phyloP scores from a whole-genome alignment of 2,888 invertebrate species.

The Diaprepes abbreviatus region DNA sequence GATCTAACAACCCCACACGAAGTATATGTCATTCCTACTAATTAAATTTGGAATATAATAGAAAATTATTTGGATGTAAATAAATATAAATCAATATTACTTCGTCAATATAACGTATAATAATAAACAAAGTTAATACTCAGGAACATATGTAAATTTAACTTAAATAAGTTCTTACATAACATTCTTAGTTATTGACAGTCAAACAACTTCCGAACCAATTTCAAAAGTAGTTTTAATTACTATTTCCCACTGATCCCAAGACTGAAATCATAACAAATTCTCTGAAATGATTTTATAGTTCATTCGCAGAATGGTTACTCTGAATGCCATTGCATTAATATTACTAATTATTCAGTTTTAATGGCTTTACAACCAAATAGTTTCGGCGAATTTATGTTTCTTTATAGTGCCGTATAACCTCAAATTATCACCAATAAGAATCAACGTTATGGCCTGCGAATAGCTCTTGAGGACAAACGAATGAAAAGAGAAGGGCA shows the following conservation, averaged over 20 bases:
- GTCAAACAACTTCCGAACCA: not conserved
- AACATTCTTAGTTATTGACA: conserved; percentile 9
- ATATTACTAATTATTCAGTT: conserved; percentile 49
- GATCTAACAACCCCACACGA: too few species aligned
- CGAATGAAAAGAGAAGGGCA: conserved; percentile 49
- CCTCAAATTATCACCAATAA: conserved; percentile 49
- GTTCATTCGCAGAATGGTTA: conserved; percentile 24
- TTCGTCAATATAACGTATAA: too few species aligned
- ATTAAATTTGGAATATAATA: too few species aligned
- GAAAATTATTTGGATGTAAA: too few species aligned
- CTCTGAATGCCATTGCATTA: conserved; percentile 22
- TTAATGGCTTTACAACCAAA: conserved; percentile 49
- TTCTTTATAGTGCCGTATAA: conserved; percentile 48
- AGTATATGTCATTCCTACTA: too few species aligned
- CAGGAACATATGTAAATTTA: too few species aligned
- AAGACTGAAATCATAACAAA: conserved; percentile 4
- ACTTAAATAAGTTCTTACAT: not conserved
- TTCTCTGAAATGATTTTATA: conserved; percentile 28
- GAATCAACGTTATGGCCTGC: conserved; percentile 47
- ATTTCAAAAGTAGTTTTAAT: conserved; percentile 14
- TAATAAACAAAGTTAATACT: too few species aligned
- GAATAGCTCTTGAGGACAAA: conserved; percentile 51
- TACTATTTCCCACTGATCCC: conserved; percentile 16
- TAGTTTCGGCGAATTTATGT: conserved; percentile 45
- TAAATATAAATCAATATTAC: too few species aligned